Evolutionary conservation across 2,113 vertebrate genomes (phyloP).

Genomic region (Monarcha castaneiventris): DNA sequence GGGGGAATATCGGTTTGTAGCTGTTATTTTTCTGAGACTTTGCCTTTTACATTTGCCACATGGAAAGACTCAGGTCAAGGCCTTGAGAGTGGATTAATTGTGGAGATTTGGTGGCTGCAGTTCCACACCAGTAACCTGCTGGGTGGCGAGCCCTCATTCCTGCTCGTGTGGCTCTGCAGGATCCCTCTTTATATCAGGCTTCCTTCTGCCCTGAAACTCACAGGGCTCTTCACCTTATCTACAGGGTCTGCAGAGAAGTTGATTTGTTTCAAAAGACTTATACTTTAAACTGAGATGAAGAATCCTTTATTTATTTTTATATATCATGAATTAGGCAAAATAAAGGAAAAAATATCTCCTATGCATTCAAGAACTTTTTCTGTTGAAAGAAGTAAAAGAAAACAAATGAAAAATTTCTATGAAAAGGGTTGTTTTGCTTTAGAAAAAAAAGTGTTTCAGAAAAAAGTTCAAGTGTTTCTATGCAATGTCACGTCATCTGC

Average conservation of each 20-base stretch:
- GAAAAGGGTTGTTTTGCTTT: background rate
- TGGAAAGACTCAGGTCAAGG: background rate
- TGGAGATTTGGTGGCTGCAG: background rate
- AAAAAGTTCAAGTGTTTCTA: background rate
- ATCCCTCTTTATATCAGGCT: background rate
- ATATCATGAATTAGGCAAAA: background rate
- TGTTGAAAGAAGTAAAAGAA: background rate
- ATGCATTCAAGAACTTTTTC: background rate
- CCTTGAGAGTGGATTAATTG: background rate
- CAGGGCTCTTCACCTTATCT: background rate
- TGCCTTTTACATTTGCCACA: background rate
- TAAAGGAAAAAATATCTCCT: background rate
- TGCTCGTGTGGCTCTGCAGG: fast-evolving
- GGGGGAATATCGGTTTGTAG: background rate
- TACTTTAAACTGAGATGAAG: background rate
- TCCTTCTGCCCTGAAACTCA: background rate
- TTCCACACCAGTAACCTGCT: background rate
- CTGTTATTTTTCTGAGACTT: background rate
- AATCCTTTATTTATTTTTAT: background rate
- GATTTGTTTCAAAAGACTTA: background rate
- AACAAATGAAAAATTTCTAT: background rate
- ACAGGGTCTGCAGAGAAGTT: background rate
- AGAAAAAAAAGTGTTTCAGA: background rate
- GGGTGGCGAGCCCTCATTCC: fast-evolving
- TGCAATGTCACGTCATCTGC: background rate